Evolutionary conservation across 1,140 invertebrate species (phyloP), one percentile per base, ranked within the genome.

Genomic region (Aphelenchoides avenae): DNA sequence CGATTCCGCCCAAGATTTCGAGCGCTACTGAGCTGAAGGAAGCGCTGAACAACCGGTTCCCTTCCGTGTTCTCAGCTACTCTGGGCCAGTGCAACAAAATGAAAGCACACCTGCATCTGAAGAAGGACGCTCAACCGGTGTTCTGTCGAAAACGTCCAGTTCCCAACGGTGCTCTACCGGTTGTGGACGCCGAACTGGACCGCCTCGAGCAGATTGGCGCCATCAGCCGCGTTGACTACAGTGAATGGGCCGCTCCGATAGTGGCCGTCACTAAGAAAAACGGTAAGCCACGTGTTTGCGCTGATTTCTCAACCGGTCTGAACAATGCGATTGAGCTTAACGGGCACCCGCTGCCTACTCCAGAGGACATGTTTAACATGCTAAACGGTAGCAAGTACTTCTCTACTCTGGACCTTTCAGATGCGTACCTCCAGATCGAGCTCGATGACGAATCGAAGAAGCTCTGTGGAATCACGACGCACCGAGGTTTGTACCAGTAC

Each of bases 241-340:
- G 65, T 47, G 75, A 75, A 76, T 81, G 78, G 78, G 78, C 76
- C 11, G 71, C 78, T 18, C 78, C 80, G 7, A 49, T 80, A 20
- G 71, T 79, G 1, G 61, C 73, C 1, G 67, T 79, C 4, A 69
- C 69, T 39, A 81, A 80, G 62, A 47, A 71, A 6, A 52, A 71
- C 46, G 77, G 78, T 1, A 61, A 68, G 48, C 68, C 78, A 1
- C 47, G 78, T 18, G 34, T 80, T 1, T 80, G 77, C 52, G 60
- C 54, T 52, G 68, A 76, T 61, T 73, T 75, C 47, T 48, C 48
- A 2, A 68, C 66, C 7, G 66, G 66, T n/a, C 39, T 75, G 6
- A 73, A 73, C 39, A 47, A 41, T 29, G 39, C 50, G 5, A 3
- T 71, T 0, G 34, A 37, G 27, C 13, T 52, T 7, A 33, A 66